Base-by-base conservation (phyloP, 2,113 vertebrate species). In the Cathartes aura region DNA sequence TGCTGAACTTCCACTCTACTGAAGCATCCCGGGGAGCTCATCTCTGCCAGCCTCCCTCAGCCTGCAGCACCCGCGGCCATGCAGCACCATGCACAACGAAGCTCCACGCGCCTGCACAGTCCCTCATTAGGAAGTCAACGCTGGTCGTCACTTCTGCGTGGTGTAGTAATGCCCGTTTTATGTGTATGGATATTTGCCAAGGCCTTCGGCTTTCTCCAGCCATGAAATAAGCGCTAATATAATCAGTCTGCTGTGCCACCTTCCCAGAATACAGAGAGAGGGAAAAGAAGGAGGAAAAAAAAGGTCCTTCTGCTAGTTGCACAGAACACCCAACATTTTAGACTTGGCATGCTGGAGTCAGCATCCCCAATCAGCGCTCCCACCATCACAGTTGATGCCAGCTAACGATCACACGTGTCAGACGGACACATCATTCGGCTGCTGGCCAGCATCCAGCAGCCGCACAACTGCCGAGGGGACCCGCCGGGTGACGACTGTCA, bases 371-470 rank as follows among this genome's bases (percentile, higher is more conserved):
- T 9, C n/a, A 45, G 82, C 0, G 0, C 29, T 55, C 47, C 40
- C 38, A 17, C 21, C 2, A 0, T 29, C 62, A 38, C 26, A 34
- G n/a, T 22, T 1, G 16, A 45, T n/a, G 59, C 30, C 71, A 48
- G 32, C 43, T 6, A 21, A 34, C 0, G 2, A 34, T 6, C 29
- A 15, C 0, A 2, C 2, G 2, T 3, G 6, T 73, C 72, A 32
- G 16, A 62, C 0, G 4, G 53, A 50, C 38, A 62, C 36, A 10
- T 16, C 3, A 4, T 74, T 45, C 1, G 3, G 68, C 47, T 4
- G 2, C 42, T 24, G 17, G 48, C 13, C 23, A 8, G 27, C 18
- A n/a, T 14, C 36, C 66, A 68, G 50, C 45, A 6, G 23, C 38
- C 29, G 70, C 40, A 26, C 19, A 27, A 26, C 12, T 8, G 36